Conservation (phyloP, 2,797 vertebrate genomes). For the Anisognathus igniventris region DNA sequence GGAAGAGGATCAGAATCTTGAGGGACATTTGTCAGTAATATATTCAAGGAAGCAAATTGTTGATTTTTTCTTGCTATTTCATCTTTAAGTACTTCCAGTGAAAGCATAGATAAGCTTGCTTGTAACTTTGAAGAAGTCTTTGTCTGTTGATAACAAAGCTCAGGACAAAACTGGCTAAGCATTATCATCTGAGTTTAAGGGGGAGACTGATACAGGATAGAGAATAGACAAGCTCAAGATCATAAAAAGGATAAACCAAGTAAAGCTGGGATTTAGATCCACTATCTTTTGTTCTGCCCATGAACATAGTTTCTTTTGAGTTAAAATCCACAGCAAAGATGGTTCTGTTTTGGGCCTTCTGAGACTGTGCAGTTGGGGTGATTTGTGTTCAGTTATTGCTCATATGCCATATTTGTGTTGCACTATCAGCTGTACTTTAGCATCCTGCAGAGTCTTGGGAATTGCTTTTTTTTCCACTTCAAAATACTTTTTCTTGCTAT, state of each 20-base stretch:
- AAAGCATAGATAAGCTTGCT: background rate
- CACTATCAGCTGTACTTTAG: background rate
- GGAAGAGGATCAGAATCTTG: background rate
- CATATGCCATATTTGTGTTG: background rate
- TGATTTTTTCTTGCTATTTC: background rate
- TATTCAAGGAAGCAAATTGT: background rate
- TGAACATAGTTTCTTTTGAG: background rate
- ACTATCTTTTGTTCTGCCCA: background rate
- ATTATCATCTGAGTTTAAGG: background rate
- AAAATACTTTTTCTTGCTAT: background rate
- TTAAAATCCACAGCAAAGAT: background rate
- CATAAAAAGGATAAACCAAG: slow-evolving; percentile 9
- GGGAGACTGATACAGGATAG: background rate
- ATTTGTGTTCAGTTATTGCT: background rate
- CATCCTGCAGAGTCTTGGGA: background rate
- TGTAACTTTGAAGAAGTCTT: background rate
- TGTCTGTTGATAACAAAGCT: background rate
- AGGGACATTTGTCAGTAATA: background rate
- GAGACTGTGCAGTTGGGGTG: background rate
- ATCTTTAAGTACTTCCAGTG: background rate
- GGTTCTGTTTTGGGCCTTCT: background rate
- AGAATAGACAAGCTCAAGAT: background rate
- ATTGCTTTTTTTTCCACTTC: background rate
- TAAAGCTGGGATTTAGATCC: slow-evolving; percentile 3
- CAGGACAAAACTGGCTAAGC: background rate